Conservation (phyloP, 2,113 vertebrate genomes). For the Murina feae region DNA sequence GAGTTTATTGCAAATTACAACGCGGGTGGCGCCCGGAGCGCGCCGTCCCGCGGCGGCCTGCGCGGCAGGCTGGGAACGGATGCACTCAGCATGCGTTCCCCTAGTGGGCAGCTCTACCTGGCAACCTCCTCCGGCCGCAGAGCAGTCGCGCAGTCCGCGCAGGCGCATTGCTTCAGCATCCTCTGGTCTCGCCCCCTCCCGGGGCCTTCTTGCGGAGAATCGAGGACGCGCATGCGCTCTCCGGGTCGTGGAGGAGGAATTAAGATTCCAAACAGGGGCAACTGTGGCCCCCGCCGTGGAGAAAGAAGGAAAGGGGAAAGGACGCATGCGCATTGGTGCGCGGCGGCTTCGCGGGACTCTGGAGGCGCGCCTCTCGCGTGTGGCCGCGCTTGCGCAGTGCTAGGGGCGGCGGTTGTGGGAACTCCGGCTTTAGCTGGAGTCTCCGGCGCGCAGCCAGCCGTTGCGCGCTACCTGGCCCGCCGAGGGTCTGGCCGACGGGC, state of each 20-base stretch:
- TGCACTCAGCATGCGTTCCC: too few relatives aligned
- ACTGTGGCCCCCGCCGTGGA: not conserved
- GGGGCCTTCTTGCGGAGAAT: not conserved
- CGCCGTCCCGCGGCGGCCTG: not conserved
- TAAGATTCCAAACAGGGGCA: not conserved
- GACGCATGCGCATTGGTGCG: not conserved
- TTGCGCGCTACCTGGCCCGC: conserved; percentile 80
- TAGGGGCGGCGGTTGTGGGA: not conserved
- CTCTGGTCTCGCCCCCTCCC: not conserved
- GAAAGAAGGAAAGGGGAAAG: not conserved
- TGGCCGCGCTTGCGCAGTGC: not conserved
- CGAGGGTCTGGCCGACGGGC: conserved; percentile 65
- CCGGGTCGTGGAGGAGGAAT: not conserved
- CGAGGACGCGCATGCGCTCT: not conserved
- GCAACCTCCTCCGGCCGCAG: too few relatives aligned
- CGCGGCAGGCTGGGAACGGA: not conserved
- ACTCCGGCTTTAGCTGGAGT: conserved; percentile 60
- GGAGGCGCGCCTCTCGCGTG: not conserved
- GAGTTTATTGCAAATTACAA: conserved; percentile 68
- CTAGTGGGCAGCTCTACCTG: not conserved
- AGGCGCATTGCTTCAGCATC: not conserved
- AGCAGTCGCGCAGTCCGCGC: not conserved
- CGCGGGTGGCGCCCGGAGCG: not conserved
- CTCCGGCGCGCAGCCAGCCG: conserved; percentile 77
- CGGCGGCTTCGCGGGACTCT: not conserved